Percentiles rank a stretch among this genome's conserved stretches.
Conservation (phyloP, 1,140 invertebrate species). For the Harpegnathos saltator region DNA sequence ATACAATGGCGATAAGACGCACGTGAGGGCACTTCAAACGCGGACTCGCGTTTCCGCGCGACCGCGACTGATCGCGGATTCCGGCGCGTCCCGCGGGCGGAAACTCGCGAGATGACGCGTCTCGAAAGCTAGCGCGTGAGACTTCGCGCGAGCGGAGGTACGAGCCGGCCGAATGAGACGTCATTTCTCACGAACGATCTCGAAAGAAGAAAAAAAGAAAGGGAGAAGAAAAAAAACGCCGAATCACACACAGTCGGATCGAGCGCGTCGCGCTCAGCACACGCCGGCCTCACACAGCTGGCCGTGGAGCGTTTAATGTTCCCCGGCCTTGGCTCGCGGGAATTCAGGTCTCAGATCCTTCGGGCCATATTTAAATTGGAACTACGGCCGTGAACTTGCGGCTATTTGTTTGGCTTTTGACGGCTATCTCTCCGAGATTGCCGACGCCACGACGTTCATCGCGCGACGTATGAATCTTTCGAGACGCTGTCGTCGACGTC, state of each 20-base stretch:
- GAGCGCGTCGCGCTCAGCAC: too few species aligned
- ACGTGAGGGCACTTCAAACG: not conserved
- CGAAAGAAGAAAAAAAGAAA: too few species aligned
- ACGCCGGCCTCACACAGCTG: not conserved
- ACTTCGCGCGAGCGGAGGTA: too few species aligned
- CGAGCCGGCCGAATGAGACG: too few species aligned
- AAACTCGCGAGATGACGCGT: too few species aligned
- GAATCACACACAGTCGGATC: too few species aligned
- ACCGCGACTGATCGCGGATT: too few species aligned
- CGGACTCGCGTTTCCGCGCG: not conserved
- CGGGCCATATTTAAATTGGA: constrained; percentile 37
- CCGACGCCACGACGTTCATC: not conserved
- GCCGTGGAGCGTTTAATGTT: not conserved
- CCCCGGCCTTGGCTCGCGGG: not conserved
- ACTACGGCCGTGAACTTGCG: constrained; percentile 22
- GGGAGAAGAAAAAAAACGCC: too few species aligned
- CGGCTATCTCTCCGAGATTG: not conserved
- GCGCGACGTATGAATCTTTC: too few species aligned
- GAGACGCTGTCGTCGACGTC: too few species aligned
- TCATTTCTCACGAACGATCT: too few species aligned
- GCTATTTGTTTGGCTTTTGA: constrained; percentile 1
- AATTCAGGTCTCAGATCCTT: not conserved
- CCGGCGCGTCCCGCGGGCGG: not conserved
- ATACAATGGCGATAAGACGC: not conserved
- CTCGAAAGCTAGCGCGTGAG: too few species aligned